These are phyloP conservation scores for Athalia cordata DNA, from an alignment of 2,888 invertebrate genomes.

Conservation along the genomic window DNA sequence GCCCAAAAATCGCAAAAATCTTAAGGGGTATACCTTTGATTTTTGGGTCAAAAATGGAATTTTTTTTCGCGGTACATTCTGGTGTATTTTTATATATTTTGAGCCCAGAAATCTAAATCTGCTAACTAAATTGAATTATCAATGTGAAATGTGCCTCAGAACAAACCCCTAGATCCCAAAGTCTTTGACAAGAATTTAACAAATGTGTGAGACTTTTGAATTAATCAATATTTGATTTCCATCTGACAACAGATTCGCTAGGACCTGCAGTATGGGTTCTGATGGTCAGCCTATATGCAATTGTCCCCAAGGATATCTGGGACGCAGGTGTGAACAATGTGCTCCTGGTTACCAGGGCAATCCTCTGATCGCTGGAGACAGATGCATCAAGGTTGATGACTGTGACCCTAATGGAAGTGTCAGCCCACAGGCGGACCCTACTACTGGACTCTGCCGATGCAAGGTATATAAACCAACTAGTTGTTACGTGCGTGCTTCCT, in stretches of 20 bases:
- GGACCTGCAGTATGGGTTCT: conserved; percentile 84
- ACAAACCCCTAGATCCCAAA: too few relatives aligned
- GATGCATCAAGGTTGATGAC: conserved; percentile 77
- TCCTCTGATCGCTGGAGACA: conserved; percentile 84
- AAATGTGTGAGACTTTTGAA: background rate
- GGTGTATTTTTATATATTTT: too few relatives aligned
- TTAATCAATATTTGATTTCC: background rate
- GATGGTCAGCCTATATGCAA: conserved; percentile 87
- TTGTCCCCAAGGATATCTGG: conserved; percentile 87
- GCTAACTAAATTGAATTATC: too few relatives aligned
- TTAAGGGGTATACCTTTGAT: too few relatives aligned
- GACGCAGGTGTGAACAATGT: conserved; percentile 86
- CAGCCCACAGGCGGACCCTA: conserved; percentile 73
- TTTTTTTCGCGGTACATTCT: too few relatives aligned
- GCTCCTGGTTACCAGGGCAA: conserved; percentile 88
- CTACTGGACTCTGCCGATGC: conserved; percentile 80
- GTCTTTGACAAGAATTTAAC: too few relatives aligned
- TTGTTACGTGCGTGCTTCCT: background rate
- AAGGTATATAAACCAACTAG: conserved; percentile 76
- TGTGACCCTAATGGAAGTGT: conserved; percentile 86
- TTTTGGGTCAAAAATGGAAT: too few relatives aligned
- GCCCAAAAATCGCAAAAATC: too few relatives aligned
- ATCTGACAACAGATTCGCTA: conserved; percentile 79
- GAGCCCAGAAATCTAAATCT: too few relatives aligned
- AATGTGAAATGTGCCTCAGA: too few relatives aligned